Percentiles rank a stretch among this genome's conserved stretches.
phyloP scores from a whole-genome alignment of 2,113 vertebrate genomes.

The Bubo scandiacus region DNA sequence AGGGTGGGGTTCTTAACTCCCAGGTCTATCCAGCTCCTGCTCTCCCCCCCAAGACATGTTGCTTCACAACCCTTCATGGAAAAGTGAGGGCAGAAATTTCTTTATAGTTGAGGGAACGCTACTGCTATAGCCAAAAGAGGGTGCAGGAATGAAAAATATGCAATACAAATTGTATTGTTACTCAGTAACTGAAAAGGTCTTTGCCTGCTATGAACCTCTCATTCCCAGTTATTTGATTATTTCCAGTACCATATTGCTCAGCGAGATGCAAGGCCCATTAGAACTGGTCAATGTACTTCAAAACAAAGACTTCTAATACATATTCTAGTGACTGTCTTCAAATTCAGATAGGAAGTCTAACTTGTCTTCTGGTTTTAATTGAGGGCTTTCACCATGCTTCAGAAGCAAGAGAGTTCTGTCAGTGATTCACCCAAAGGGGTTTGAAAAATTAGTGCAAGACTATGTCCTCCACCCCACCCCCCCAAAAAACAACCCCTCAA shows the following conservation, averaged over 20 bases:
- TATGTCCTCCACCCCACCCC: too few relatives aligned
- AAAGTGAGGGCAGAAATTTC: not conserved
- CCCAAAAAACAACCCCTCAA: not conserved
- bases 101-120: not conserved
- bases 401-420: not conserved
- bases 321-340: not conserved
- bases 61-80: not conserved
- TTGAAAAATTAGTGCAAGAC: not conserved
- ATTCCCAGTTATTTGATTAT: not conserved
- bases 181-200: not conserved
- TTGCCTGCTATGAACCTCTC: not conserved
- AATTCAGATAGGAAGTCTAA: not conserved
- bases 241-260: not conserved
- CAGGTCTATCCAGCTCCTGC: not conserved
- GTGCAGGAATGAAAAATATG: too few relatives aligned
- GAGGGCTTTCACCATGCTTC: not conserved
- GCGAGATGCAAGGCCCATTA: not conserved
- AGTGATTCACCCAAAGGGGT: not conserved
- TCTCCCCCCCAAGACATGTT: rapidly evolving
- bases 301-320: not conserved
- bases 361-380: not conserved
- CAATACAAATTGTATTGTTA: not conserved
- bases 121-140: not conserved
- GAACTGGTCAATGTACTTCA: not conserved
- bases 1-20: not conserved